Conservation (phyloP, 2,888 invertebrate species). For the Megaustenia siamemsis region DNA sequence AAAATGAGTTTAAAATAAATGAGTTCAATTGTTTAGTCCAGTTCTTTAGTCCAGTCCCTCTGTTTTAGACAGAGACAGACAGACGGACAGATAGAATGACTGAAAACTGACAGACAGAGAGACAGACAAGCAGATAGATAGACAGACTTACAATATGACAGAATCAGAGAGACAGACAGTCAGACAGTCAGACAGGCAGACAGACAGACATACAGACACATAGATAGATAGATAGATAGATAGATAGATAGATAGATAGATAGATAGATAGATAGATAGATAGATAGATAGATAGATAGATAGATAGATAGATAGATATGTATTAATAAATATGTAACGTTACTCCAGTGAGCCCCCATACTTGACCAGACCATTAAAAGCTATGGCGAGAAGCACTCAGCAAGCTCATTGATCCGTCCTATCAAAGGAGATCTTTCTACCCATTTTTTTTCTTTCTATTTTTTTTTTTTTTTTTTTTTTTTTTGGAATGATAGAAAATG, state of each 20-base stretch:
- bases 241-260: neutral
- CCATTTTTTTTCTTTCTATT: neutral
- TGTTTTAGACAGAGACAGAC: neutral
- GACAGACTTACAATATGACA: neutral
- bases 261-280: neutral
- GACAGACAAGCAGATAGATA: neutral
- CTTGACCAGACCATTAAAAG: neutral
- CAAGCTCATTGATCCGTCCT: neutral
- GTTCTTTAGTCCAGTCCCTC: too few relatives aligned
- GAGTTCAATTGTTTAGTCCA: too few relatives aligned
- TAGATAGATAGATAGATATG: constrained; percentile 13
- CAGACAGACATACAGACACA: neutral
- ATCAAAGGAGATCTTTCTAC: neutral
- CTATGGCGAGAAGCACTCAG: neutral
- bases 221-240: neutral
- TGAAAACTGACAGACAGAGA: neutral
- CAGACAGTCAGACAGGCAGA: neutral
- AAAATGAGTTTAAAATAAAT: too few relatives aligned
- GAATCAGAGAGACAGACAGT: neutral
- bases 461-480: neutral
- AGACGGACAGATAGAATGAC: constrained; percentile 2
- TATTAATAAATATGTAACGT: neutral
- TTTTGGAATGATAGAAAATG: neutral
- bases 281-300: neutral
- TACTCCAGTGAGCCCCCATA: neutral